Conservation (phyloP, 2,797 vertebrate genomes). For the Harpagifer antarcticus region DNA sequence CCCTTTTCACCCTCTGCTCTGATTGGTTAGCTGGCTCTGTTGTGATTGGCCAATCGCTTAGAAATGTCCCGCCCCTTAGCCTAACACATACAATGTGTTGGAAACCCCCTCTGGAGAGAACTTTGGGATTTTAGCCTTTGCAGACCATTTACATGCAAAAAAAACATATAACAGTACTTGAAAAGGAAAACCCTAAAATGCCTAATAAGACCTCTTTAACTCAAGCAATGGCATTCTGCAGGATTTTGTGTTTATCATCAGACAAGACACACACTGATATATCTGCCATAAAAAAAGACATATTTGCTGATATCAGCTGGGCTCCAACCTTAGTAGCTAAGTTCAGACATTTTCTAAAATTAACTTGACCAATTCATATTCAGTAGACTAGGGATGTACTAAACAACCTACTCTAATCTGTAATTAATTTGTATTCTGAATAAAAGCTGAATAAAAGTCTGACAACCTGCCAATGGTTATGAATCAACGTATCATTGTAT, state of each 20-base stretch:
- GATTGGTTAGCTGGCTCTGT: too few species aligned
- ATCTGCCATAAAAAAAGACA: neutral
- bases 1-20: too few species aligned
- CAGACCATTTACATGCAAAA: too few species aligned
- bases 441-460: constrained; percentile 22
- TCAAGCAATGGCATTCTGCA: neutral
- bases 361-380: constrained; percentile 6
- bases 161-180: neutral
- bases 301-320: neutral
- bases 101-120: too few species aligned
- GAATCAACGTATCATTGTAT: constrained; percentile 56
- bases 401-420: neutral
- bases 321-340: neutral
- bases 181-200: neutral
- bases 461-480: constrained; percentile 60
- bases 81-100: too few species aligned
- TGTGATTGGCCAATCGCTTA: too few species aligned
- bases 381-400: neutral
- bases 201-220: too few species aligned
- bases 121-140: too few species aligned
- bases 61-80: too few species aligned
- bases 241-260: neutral
- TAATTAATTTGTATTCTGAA: neutral
- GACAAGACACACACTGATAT: neutral
- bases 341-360: constrained; percentile 6